A percentile compares a stretch with the other conserved stretches of the same genome.
Conservation (phyloP, 2,113 vertebrate species). For the Menidia beryllina region DNA sequence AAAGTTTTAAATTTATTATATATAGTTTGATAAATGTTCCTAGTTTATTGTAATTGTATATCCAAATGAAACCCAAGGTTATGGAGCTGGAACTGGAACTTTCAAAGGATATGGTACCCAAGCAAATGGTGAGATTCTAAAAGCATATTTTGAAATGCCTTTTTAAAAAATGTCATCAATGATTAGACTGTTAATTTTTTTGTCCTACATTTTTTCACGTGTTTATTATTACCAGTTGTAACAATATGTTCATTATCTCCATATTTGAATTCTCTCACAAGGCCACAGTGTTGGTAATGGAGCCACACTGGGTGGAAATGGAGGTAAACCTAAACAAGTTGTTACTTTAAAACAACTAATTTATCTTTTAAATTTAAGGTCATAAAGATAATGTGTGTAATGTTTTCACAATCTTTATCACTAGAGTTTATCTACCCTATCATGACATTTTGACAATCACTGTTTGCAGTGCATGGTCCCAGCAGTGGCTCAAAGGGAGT, state of each 20-base stretch:
- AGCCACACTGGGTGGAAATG: constrained; percentile 39
- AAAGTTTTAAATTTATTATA: background rate
- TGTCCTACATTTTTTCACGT: no score
- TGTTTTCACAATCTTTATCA: background rate
- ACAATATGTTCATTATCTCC: background rate
- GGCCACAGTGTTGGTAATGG: constrained; percentile 46
- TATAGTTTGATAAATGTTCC: background rate
- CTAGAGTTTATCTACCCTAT: background rate
- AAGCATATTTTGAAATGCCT: no score
- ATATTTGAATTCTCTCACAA: constrained; percentile 15
- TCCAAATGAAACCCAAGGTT: constrained; percentile 40
- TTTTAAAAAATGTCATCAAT: no score
- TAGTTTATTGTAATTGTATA: background rate
- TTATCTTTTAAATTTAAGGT: constrained; percentile 4
- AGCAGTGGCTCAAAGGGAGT: constrained; percentile 33
- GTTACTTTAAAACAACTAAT: background rate
- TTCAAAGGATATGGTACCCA: constrained; percentile 47
- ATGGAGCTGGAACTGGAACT: constrained; percentile 31
- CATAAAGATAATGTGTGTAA: background rate
- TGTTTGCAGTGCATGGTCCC: constrained; percentile 39
- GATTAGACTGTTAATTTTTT: no score
- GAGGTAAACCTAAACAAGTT: constrained; percentile 23
- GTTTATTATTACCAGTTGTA: background rate
- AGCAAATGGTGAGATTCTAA: constrained; percentile 39
- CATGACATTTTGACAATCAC: background rate